These are phyloP conservation scores for Rhimphoctona megacephalus DNA, from an alignment of 2,888 invertebrate species.

Conservation along the genomic window DNA sequence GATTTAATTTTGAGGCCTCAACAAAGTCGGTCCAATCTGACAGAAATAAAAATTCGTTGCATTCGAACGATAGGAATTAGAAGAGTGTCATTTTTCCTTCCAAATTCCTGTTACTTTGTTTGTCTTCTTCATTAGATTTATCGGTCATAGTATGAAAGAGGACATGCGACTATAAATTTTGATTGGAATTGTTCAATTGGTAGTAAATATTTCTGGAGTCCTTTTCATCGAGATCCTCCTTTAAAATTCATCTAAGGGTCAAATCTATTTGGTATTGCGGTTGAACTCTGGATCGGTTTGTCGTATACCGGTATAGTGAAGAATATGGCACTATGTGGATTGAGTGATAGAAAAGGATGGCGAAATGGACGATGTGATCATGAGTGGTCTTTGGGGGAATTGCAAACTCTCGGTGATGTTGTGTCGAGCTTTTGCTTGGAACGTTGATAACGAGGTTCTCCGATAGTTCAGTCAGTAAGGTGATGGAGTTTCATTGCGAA, in stretches of 20 bases:
- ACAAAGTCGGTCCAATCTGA: neutral
- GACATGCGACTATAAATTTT: neutral
- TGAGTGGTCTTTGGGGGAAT: constrained; percentile 19
- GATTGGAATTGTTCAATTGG: neutral
- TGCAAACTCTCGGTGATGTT: constrained; percentile 3
- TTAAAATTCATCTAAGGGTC: constrained; percentile 15
- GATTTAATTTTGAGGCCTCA: neutral
- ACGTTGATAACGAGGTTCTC: constrained; percentile 55
- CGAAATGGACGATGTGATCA: constrained; percentile 18
- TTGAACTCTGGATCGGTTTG: neutral
- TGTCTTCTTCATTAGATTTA: neutral
- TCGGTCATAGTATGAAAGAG: neutral
- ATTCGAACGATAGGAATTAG: neutral
- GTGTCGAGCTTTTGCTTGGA: constrained; percentile 42
- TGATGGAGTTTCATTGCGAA: constrained; percentile 52
- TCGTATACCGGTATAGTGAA: neutral
- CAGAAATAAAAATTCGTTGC: neutral
- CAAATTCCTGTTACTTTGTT: neutral
- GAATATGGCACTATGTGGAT: neutral
- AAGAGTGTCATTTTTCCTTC: neutral
- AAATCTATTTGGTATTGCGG: neutral
- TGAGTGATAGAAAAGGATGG: neutral
- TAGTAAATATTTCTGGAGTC: neutral
- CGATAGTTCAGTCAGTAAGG: constrained; percentile 52
- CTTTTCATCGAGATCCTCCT: constrained; percentile 8